Evolutionary conservation across 2,113 vertebrate species (phyloP).

Genomic region (Neoarius graeffei): DNA sequence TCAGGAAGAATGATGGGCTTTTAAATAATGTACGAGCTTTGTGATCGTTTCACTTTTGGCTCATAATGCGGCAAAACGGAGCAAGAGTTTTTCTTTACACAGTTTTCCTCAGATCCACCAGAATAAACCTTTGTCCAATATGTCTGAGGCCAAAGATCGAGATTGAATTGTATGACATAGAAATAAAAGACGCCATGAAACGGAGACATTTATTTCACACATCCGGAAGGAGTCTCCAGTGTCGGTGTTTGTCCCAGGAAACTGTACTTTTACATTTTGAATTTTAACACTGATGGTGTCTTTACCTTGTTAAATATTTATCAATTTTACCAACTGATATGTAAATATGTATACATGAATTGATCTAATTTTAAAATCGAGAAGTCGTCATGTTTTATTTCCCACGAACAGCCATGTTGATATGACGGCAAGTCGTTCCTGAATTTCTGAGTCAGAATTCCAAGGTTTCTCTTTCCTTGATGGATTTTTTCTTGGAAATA

Average conservation of each 20-base stretch:
- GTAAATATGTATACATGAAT: neutral
- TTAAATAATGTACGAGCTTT: slow-evolving; percentile 36
- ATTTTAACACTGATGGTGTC: neutral
- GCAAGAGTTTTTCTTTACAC: neutral
- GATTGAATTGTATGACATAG: neutral
- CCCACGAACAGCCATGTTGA: neutral
- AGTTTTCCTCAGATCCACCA: neutral
- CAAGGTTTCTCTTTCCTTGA: too few relatives aligned
- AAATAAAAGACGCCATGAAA: neutral
- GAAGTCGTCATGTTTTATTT: neutral
- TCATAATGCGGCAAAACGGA: slow-evolving; percentile 1
- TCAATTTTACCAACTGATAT: neutral
- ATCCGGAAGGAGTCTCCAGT: neutral
- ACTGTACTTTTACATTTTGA: too few relatives aligned
- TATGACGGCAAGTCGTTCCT: neutral
- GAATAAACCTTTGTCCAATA: neutral
- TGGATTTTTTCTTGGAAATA: too few relatives aligned
- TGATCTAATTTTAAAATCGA: neutral
- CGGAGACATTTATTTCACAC: neutral
- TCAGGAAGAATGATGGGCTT: slow-evolving; percentile 24
- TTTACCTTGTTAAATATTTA: neutral
- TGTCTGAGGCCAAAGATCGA: neutral
- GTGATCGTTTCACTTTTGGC: slow-evolving; percentile 22
- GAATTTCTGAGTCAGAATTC: neutral
- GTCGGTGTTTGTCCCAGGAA: too few relatives aligned